phyloP scores from a whole-genome alignment of 2,888 invertebrate species.

The Caenorhabditis uteleia region DNA sequence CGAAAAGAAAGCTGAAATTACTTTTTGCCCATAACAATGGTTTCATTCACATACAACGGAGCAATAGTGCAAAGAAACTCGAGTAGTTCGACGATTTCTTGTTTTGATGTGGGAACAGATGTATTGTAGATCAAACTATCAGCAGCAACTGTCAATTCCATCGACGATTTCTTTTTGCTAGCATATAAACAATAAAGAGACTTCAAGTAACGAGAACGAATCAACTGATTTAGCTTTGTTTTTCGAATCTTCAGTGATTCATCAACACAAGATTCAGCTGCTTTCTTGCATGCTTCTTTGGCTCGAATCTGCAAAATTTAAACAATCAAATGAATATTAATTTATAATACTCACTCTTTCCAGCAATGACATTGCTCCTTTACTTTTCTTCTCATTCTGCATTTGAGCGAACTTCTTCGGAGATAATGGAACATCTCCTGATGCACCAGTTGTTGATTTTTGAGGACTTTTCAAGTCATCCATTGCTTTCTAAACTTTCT shows the following conservation, averaged over 20 bases:
- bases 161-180: slow-evolving; percentile 14
- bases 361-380: slow-evolving; percentile 23
- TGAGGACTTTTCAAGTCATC: slow-evolving; percentile 23
- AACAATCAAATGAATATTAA: not conserved
- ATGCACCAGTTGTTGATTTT: slow-evolving; percentile 16
- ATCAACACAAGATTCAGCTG: slow-evolving; percentile 27
- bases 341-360: slow-evolving; percentile 15
- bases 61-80: slow-evolving; percentile 26
- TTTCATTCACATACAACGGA: slow-evolving; percentile 12
- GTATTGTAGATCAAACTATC: slow-evolving; percentile 25
- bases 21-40: slow-evolving; percentile 7
- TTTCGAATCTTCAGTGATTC: slow-evolving; percentile 11
- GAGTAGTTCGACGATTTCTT: slow-evolving; percentile 1
- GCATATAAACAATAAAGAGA: slow-evolving; percentile 25
- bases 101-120: slow-evolving; percentile 6
- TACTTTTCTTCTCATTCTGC: slow-evolving; percentile 25
- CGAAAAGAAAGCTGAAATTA: not conserved
- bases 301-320: slow-evolving; percentile 20
- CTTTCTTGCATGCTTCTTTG: slow-evolving; percentile 30
- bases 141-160: slow-evolving; percentile 22
- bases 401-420: slow-evolving; percentile 37
- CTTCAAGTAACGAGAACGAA: slow-evolving; percentile 8
- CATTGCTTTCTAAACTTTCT: slow-evolving; percentile 13
- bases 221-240: slow-evolving; percentile 7
- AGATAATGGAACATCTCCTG: slow-evolving; percentile 24